These are phyloP conservation scores for Eupithecia pulchellata DNA, from an alignment of 2,888 invertebrate genomes.

Conservation along the genomic window DNA sequence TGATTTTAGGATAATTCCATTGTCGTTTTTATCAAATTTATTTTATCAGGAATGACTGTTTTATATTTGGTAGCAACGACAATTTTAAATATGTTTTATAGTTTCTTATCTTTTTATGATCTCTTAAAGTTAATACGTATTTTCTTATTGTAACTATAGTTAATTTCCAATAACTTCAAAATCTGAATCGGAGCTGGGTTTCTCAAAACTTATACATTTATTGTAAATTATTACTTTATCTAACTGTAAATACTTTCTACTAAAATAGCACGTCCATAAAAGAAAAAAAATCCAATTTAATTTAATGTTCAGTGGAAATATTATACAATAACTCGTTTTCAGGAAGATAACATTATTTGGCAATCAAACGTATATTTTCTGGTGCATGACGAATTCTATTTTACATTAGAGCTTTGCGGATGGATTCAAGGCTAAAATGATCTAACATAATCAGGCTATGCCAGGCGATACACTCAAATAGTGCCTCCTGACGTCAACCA, in stretches of 20 bases:
- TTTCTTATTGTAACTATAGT: too few species aligned
- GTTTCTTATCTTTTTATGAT: background rate
- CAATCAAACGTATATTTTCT: background rate
- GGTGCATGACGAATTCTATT: slow-evolving; percentile 1
- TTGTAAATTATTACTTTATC: too few species aligned
- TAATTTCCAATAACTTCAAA: too few species aligned
- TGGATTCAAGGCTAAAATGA: background rate
- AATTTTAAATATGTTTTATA: background rate
- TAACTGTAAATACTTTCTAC: background rate
- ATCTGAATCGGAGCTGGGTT: too few species aligned
- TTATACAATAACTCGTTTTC: background rate
- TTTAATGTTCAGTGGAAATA: background rate
- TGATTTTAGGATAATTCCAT: background rate
- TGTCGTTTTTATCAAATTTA: background rate
- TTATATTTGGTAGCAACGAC: background rate
- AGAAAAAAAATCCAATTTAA: background rate
- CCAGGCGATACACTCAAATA: background rate
- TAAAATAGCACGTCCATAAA: background rate
- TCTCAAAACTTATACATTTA: too few species aligned
- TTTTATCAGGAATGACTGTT: background rate
- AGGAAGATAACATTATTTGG: background rate
- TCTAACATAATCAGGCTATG: background rate
- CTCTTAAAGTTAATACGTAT: too few species aligned
- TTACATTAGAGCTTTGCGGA: background rate
- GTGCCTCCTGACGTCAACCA: background rate